Percentiles rank a stretch among this genome's conserved stretches.
phyloP scores from a whole-genome alignment of 2,888 invertebrate species.

The Gnatocerus cornutus region DNA sequence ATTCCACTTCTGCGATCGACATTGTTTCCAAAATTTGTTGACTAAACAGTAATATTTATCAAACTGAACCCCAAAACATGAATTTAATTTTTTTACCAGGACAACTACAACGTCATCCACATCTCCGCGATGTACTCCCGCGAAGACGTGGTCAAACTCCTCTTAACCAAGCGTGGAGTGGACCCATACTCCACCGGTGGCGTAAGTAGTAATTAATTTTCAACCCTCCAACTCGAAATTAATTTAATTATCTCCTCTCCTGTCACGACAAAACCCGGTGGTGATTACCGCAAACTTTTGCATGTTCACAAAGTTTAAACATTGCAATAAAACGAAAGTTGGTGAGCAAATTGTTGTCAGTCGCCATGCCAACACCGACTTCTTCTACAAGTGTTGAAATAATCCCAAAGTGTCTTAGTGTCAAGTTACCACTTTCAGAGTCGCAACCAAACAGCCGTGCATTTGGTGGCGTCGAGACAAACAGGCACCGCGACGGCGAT shows the following conservation, averaged over 20 bases:
- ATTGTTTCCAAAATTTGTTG: too few relatives aligned
- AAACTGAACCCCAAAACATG: too few relatives aligned
- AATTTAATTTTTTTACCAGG: slow-evolving; percentile 78
- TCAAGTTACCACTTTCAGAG: slow-evolving; percentile 75
- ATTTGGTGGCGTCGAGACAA: slow-evolving; percentile 94
- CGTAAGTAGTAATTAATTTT: slow-evolving; percentile 76
- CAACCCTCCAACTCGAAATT: neutral
- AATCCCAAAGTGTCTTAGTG: slow-evolving; percentile 6
- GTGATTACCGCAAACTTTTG: slow-evolving; percentile 16
- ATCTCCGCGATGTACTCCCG: slow-evolving; percentile 95
- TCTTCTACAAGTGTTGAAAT: slow-evolving; percentile 38
- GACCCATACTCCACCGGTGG: slow-evolving; percentile 95
- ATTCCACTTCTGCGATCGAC: too few relatives aligned
- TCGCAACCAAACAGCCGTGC: slow-evolving; percentile 94
- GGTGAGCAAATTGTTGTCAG: slow-evolving; percentile 42
- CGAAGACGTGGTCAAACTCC: slow-evolving; percentile 94
- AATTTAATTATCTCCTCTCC: slow-evolving; percentile 19
- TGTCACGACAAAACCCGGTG: slow-evolving; percentile 2
- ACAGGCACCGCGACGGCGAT: slow-evolving; percentile 95
- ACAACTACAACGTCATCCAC: slow-evolving; percentile 96
- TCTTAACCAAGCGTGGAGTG: slow-evolving; percentile 90
- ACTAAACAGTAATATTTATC: too few relatives aligned
- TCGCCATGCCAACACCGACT: slow-evolving; percentile 38
- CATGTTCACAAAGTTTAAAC: slow-evolving; percentile 43
- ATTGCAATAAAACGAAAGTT: slow-evolving; percentile 38